Base-by-base conservation (phyloP, 2,797 vertebrate species). In the Brachymystax lenok region DNA sequence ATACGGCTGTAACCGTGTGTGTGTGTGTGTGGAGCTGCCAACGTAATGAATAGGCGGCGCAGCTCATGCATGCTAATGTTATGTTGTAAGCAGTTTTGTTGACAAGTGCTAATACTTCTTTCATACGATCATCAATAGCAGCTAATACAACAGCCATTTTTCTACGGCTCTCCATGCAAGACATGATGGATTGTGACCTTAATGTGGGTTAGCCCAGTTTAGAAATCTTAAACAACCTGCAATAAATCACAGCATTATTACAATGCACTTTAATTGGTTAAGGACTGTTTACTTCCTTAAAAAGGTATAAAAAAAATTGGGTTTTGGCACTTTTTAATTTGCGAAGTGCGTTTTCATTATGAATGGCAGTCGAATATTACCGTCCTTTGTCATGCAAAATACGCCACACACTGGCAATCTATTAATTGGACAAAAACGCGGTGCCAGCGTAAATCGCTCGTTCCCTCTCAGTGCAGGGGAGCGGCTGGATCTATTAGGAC, bases 1-100 rank as follows among this genome's bases (percentile, higher is more conserved):
- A 96, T 95, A 97, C 96, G 96, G 96, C 40, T 46, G 40, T 46
- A 46, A 46, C 40, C 40, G 33, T 33, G 33, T 6, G 33, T 33
- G 40, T 46, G 95, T 96, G 91, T 96, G 92, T 92, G 96, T 96
- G 96, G 95, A 97, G 96, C 96, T 99, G 97, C 96, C 97, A 98
- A 97, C 96, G 98, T 99, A 98, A 99, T 97, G 97, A 99, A 99
- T 99, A 97, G 97, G 96, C 96, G 91, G 93, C 92, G 95, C 95
- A 96, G 95, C 95, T 96, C 96, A 96, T 99, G 97, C 97, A 99
- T 99, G 97, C 97, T 98, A 99, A 99, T 99, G 97, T 97, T 98
- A 97, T 98, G 97, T 99, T 98, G 97, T 98, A 99, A 98, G 98
- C 97, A 99, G 96, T 99, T 99, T 99, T 98, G 97, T 99, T 98